Evolutionary conservation across 2,797 vertebrate species (phyloP), one percentile per base, ranked within the genome.

Genomic region (Neosalanx taihuensis): DNA sequence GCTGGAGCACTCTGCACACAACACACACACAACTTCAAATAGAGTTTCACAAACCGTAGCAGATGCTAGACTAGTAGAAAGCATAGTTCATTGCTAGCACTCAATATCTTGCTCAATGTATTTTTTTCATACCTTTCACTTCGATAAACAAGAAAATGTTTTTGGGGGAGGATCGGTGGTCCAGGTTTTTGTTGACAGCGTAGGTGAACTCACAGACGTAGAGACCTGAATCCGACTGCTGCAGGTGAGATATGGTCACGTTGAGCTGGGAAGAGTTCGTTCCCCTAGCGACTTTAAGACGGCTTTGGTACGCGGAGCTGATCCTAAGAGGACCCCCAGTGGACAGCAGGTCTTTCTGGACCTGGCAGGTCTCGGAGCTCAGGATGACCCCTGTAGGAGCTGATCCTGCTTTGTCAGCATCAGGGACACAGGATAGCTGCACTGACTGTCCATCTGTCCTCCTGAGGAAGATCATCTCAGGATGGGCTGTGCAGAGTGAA

Each of bases 121-220:
- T 31, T 66, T 2, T 2, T 23, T 5, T 80, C 82, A 13, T 59
- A 92, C 90, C 89, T 79, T 77, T n/a, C 2, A 6, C 67, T 20
- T 89, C 77, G 2, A 92, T 86, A 56, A 85, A 15, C 70, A 92
- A 33, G 17, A 91, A 76, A 2, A 87, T 46, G 15, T 74, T 81
- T 1, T 37, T 9, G 23, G 15, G 6, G 30, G 58, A 0, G 15
- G 30, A 13, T 62, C 6, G 46, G n/a, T 51, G 10, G 23, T n/a
- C 15, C 6, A 13, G 0, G 20, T 31, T 30, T 51, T 23, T 60
- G 58, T n/a, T 29, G 58, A 20, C 49, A 6, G 64, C 71, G 79
- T 83, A 84, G 37, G 70, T 83, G 61, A 87, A 82, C 67, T 89
- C 84, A 75, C 87, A 90, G 69, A 74, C 5, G 70, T 92, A 92